Base-by-base conservation (phyloP, 2,113 vertebrate species). In the Phyllostomus discolor region DNA sequence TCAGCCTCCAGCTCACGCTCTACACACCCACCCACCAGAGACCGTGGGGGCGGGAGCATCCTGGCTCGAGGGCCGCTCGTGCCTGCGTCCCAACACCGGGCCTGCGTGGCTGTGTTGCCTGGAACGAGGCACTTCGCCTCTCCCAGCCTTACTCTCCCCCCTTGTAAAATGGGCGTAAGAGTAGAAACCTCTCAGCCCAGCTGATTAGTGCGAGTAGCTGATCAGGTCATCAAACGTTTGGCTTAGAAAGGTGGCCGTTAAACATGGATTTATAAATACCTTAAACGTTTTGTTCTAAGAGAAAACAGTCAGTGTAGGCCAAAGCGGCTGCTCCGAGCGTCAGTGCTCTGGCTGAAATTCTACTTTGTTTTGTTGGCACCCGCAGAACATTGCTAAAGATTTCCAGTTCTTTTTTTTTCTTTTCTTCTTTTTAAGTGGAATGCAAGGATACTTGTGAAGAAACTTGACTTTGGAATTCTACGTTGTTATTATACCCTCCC, bases 381-480 rank as follows among this genome's bases (percentile, higher is more conserved):
- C 81, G 2, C 41, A 35, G 43, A 31, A 12, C 86, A 8, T 28
- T 2, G 62, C 41, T 79, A 14, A 73, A n/a, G 38, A 66, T 72
- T 83, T 79, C 33, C 64, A 84, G 64, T 35, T 41, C 31, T 43
- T 59, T 69, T 92, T 92, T 80, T 31, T 17, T 50, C 38, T 41
- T 66, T 66, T n/a, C 19, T 86, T 46, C 62, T 69, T 62, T 43
- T 28, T 54, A 70, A 85, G 33, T 64, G 66, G 67, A 43, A 75
- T 0, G 5, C 81, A 70, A 90, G 76, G 90, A 88, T 41, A 31
- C 50, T 95, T 67, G 24, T 33, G 38, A 91, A 80, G 59, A 73
- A 66, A 62, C 76, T 48, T 86, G 87, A 79, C 82, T 91, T 93
- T 96, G 93, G 86, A 97, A 92, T 80, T 85, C 93, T 88, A 70